A percentile compares a stretch with the other conserved stretches of the same genome.
Evolutionary conservation across 2,888 invertebrate species (phyloP).

Genomic region (Amitus sp.): DNA sequence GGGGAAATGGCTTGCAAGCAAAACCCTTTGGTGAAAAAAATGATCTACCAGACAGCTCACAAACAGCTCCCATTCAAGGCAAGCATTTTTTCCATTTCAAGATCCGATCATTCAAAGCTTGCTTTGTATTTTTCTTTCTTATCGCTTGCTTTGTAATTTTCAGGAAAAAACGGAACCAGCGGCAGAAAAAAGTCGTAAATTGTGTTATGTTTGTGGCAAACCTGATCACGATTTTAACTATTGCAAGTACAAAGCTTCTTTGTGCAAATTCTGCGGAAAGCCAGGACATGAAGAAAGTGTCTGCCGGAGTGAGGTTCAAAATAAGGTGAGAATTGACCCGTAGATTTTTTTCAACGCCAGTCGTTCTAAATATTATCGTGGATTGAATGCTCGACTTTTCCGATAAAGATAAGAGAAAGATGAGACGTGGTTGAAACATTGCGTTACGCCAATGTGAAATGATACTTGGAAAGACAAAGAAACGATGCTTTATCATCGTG

Average conservation of each 20-base stretch:
- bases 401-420: too few relatives aligned
- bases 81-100: not conserved
- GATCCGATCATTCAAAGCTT: not conserved
- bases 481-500: too few relatives aligned
- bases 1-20: not conserved
- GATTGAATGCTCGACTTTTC: too few relatives aligned
- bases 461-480: too few relatives aligned
- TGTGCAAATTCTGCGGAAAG: not conserved
- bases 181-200: not conserved
- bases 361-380: too few relatives aligned
- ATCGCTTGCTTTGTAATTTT: not conserved
- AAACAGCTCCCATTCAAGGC: not conserved
- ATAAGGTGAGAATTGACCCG: not conserved
- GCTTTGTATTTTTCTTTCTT: not conserved
- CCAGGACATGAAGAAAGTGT: not conserved
- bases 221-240: not conserved
- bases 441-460: too few relatives aligned
- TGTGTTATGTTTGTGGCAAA: not conserved
- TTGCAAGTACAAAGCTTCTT: not conserved
- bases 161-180: not conserved
- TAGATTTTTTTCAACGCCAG: too few relatives aligned
- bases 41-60: not conserved
- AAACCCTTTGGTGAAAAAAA: conserved; percentile 1
- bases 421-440: too few relatives aligned
- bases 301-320: not conserved